Evolutionary conservation across 2,888 invertebrate species (phyloP).

Genomic region (Callyntrura sp.): DNA sequence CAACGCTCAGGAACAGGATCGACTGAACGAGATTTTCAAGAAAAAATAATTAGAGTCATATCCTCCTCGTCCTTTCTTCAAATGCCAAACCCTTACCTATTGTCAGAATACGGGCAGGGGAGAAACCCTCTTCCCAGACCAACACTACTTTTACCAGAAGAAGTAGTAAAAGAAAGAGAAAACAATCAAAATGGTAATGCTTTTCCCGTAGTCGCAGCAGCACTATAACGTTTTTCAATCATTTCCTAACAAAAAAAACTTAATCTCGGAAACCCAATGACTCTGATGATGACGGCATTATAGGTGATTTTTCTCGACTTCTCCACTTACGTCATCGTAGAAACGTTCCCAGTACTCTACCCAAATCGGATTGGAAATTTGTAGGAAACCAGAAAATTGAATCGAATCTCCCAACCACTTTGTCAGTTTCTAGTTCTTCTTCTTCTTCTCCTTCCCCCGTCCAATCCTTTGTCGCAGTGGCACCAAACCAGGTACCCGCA

Average conservation of each 20-base stretch:
- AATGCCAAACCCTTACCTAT: neutral
- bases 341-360: neutral
- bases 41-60: neutral
- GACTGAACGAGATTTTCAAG: constrained; percentile 73
- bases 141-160: neutral
- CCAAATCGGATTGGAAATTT: constrained; percentile 49
- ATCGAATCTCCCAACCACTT: neutral
- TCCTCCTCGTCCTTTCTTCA: neutral
- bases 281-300: no score
- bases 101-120: neutral
- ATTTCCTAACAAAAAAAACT: neutral
- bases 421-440: neutral
- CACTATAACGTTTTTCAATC: constrained; percentile 8
- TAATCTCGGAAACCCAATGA: no score
- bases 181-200: constrained; percentile 4
- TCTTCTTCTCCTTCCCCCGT: neutral
- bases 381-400: neutral
- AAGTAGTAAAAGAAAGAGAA: constrained; percentile 29
- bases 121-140: constrained; percentile 31
- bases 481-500: neutral
- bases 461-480: neutral
- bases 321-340: neutral
- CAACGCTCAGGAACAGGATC: constrained; percentile 71
- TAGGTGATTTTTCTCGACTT: neutral
- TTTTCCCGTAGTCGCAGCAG: no score